Evolutionary conservation across 2,113 vertebrate species (phyloP).

Genomic region (Hemibagrus wyckioides): DNA sequence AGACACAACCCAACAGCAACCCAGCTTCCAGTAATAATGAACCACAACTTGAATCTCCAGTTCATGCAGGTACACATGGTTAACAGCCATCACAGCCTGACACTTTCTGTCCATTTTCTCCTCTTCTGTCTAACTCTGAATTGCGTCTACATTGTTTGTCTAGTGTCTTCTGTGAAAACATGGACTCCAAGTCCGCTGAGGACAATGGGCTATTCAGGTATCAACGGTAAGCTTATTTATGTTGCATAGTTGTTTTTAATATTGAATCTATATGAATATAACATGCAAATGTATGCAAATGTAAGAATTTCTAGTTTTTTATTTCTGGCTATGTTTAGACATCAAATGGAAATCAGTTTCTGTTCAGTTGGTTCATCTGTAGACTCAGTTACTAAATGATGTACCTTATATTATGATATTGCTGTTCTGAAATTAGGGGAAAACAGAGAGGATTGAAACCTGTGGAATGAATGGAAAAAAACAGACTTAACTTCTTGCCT

Average conservation of each 20-base stretch:
- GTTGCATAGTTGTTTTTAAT: neutral
- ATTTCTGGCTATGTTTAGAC: slow-evolving; percentile 6
- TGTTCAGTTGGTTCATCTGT: neutral
- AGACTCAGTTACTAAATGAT: neutral
- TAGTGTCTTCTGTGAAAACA: slow-evolving; percentile 70
- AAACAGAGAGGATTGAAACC: neutral
- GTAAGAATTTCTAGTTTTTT: slow-evolving; percentile 1
- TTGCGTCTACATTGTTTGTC: slow-evolving; percentile 21
- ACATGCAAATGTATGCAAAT: neutral
- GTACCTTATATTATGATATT: neutral
- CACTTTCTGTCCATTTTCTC: neutral
- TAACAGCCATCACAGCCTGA: slow-evolving; percentile 34
- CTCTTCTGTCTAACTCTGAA: slow-evolving; percentile 1
- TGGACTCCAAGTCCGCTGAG: slow-evolving; percentile 72
- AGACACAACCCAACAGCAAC: slow-evolving; percentile 57
- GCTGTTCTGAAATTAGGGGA: neutral
- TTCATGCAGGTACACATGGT: slow-evolving; percentile 70
- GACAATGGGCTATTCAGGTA: slow-evolving; percentile 67
- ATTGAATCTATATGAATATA: neutral
- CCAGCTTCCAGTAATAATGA: slow-evolving; percentile 60
- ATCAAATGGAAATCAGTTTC: neutral
- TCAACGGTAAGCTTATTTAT: slow-evolving; percentile 68
- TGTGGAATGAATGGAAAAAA: too few relatives aligned
- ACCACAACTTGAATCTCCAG: slow-evolving; percentile 67
- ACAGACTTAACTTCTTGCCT: neutral